Percentiles rank a stretch among this genome's conserved stretches.
Evolutionary conservation across 2,888 invertebrate species (phyloP).

Genomic region (Meloe dianella): DNA sequence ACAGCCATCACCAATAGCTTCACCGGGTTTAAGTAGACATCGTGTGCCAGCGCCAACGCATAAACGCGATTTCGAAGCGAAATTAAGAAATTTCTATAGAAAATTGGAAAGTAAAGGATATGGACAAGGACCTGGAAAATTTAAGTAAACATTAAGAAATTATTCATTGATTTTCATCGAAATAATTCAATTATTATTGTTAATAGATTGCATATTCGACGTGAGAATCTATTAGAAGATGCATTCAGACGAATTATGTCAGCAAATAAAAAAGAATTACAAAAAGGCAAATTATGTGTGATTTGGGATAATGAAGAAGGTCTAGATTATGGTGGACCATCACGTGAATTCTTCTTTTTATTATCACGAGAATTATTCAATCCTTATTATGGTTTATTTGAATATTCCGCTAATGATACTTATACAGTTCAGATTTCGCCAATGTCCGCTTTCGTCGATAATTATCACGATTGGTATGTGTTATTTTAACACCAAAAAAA

Average conservation of each 20-base stretch:
- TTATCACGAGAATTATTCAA: slow-evolving; percentile 97
- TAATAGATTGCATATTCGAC: slow-evolving; percentile 84
- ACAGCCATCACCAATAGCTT: slow-evolving; percentile 77
- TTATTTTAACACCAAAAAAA: no score
- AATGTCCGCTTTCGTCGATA: slow-evolving; percentile 96
- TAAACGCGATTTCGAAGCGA: slow-evolving; percentile 92
- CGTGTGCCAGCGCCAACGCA: slow-evolving; percentile 86
- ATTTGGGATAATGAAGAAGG: slow-evolving; percentile 96
- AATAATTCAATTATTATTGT: slow-evolving; percentile 13
- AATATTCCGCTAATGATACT: slow-evolving; percentile 97
- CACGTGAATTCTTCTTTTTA: slow-evolving; percentile 96
- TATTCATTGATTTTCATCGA: background rate
- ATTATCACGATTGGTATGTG: slow-evolving; percentile 91
- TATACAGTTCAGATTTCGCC: slow-evolving; percentile 96
- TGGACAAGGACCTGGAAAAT: slow-evolving; percentile 95
- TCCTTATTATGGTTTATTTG: slow-evolving; percentile 97
- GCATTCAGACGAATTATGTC: slow-evolving; percentile 97
- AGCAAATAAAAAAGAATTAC: slow-evolving; percentile 92
- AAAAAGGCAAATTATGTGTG: slow-evolving; percentile 93
- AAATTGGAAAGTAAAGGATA: slow-evolving; percentile 96
- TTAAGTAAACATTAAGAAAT: slow-evolving; percentile 74
- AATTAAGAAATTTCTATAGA: slow-evolving; percentile 90
- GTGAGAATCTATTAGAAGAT: slow-evolving; percentile 93
- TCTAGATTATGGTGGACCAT: slow-evolving; percentile 96
- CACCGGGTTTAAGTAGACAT: slow-evolving; percentile 78